Percentiles rank a stretch among this genome's conserved stretches.
Evolutionary conservation across 2,888 invertebrate genomes (phyloP).

Genomic region (Gastrophysa polygoni): DNA sequence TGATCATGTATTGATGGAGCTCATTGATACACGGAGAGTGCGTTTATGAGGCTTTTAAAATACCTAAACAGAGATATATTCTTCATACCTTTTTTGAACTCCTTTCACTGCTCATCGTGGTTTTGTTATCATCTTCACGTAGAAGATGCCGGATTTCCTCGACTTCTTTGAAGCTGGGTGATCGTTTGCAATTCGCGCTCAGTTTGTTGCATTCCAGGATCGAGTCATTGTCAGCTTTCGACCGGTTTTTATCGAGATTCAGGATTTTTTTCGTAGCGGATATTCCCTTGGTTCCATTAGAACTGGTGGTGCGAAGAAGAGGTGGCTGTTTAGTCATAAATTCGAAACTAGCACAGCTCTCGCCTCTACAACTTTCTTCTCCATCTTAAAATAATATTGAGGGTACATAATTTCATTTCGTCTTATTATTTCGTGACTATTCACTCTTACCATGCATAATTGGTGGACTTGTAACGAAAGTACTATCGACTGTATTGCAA

Average conservation of each 20-base stretch:
- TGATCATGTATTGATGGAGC: too few relatives aligned
- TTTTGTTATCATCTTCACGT: slow-evolving; percentile 58
- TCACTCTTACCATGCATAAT: slow-evolving; percentile 48
- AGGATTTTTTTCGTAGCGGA: slow-evolving; percentile 43
- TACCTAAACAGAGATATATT: too few relatives aligned
- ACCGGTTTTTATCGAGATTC: slow-evolving; percentile 52
- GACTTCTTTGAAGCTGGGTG: slow-evolving; percentile 58
- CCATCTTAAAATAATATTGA: slow-evolving; percentile 54
- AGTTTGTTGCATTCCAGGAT: slow-evolving; percentile 57
- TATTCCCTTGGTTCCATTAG: slow-evolving; percentile 43
- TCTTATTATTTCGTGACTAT: too few relatives aligned
- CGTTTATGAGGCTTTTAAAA: too few relatives aligned
- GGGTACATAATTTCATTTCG: too few relatives aligned
- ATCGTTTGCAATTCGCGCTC: slow-evolving; percentile 54
- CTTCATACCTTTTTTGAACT: slow-evolving; percentile 64
- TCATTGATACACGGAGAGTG: too few relatives aligned
- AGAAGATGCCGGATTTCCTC: slow-evolving; percentile 55
- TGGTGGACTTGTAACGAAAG: slow-evolving; percentile 61
- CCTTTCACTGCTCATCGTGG: slow-evolving; percentile 61
- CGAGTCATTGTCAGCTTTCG: slow-evolving; percentile 54
- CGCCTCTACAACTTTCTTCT: slow-evolving; percentile 67
- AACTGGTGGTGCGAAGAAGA: slow-evolving; percentile 50
- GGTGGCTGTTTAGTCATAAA: slow-evolving; percentile 56
- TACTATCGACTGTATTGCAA: slow-evolving; percentile 59
- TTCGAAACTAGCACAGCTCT: slow-evolving; percentile 70